These are phyloP conservation scores for Alloscopus bannaensis DNA, from an alignment of 2,888 invertebrate genomes.

Conservation along the genomic window DNA sequence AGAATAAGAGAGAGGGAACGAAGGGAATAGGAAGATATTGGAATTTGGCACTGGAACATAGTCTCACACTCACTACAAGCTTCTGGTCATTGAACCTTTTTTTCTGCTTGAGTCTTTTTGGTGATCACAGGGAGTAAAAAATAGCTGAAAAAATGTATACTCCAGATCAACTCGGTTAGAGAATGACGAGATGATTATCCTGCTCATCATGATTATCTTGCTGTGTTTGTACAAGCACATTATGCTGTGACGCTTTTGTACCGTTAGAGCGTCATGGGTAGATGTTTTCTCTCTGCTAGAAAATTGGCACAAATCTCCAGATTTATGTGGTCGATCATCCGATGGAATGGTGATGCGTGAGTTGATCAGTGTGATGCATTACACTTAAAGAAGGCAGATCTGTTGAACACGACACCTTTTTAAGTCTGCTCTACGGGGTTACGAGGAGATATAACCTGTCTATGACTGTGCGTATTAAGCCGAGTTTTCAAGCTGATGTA, in stretches of 20 bases:
- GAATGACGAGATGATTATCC: constrained; percentile 19
- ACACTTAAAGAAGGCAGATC: too few relatives aligned
- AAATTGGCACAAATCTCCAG: constrained; percentile 54
- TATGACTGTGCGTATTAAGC: background rate
- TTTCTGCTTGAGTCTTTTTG: constrained; percentile 51
- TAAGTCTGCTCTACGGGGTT: too few relatives aligned
- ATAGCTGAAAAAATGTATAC: constrained; percentile 19
- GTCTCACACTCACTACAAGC: constrained; percentile 38
- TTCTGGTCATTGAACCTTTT: constrained; percentile 65
- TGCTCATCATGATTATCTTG: constrained; percentile 28
- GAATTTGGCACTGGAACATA: constrained; percentile 66
- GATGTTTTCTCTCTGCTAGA: constrained; percentile 5
- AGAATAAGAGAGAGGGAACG: constrained; percentile 1
- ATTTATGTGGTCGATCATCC: too few relatives aligned
- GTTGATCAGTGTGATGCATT: too few relatives aligned
- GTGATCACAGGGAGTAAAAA: constrained; percentile 39
- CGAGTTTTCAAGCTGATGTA: background rate
- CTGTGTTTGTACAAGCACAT: background rate
- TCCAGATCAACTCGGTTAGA: constrained; percentile 45
- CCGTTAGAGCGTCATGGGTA: too few relatives aligned
- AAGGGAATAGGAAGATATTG: constrained; percentile 43
- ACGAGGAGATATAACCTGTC: too few relatives aligned
- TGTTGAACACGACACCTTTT: too few relatives aligned
- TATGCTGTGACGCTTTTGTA: constrained; percentile 8
- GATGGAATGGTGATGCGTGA: too few relatives aligned